A percentile compares a stretch with the other conserved stretches of the same genome.
Evolutionary conservation across 2,113 vertebrate species (phyloP).

Genomic region (Varanus salvator): DNA sequence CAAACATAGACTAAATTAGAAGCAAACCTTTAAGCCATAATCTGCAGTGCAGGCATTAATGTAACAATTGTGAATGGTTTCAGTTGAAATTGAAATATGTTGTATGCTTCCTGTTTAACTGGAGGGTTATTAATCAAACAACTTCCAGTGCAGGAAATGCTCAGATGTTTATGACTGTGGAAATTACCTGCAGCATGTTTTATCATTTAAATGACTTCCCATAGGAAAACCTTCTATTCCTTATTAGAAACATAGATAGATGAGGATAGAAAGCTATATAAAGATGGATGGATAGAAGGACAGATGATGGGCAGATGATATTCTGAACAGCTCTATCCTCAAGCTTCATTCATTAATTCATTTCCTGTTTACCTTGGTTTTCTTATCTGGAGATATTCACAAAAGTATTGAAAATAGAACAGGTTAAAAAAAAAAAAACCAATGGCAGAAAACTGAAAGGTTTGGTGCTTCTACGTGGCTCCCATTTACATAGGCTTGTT

Average conservation of each 20-base stretch:
- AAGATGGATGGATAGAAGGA: no score
- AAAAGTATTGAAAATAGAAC: background rate
- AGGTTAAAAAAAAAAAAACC: no score
- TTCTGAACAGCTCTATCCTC: background rate
- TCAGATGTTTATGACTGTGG: constrained; percentile 22
- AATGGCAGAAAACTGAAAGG: background rate
- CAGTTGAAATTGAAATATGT: constrained; percentile 44
- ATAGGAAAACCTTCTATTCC: constrained; percentile 34
- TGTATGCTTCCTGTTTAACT: constrained; percentile 40
- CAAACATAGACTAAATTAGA: constrained; percentile 38
- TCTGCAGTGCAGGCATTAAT: background rate
- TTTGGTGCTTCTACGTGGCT: background rate
- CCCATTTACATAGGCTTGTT: background rate
- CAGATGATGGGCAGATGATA: no score
- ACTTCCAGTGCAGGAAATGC: constrained; percentile 12
- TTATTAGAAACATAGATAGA: background rate
- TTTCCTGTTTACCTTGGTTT: background rate
- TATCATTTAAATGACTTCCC: constrained; percentile 44
- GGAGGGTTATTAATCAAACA: constrained; percentile 48
- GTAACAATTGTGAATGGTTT: background rate
- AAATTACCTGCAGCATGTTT: constrained; percentile 42
- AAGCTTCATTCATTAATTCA: background rate
- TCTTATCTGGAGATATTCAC: background rate
- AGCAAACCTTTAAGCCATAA: constrained; percentile 28
- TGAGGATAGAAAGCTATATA: no score